A percentile compares a stretch with the other conserved stretches of the same genome.
phyloP scores from a whole-genome alignment of 2,888 invertebrate species.

The Spilosoma lubricipeda region DNA sequence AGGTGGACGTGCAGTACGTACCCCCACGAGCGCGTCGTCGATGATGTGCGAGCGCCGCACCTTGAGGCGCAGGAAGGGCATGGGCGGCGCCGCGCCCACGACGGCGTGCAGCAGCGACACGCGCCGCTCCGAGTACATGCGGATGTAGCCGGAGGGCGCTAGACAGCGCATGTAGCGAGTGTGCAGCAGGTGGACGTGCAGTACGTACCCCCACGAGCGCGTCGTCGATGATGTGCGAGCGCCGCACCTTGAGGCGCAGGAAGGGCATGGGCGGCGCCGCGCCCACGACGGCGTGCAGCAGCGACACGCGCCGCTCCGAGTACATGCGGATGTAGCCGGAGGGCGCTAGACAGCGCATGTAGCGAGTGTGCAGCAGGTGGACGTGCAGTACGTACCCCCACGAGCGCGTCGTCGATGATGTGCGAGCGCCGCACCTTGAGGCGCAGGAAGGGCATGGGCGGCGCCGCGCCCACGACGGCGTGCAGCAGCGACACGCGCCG shows the following conservation, averaged over 20 bases:
- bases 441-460: constrained; percentile 93
- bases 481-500: constrained; percentile 94
- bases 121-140: constrained; percentile 97
- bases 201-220: constrained; percentile 88
- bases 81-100: constrained; percentile 92
- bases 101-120: constrained; percentile 94
- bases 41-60: constrained; percentile 95
- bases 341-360: no score
- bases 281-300: constrained; percentile 94
- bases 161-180: no score
- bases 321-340: no score
- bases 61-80: constrained; percentile 94
- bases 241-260: constrained; percentile 92
- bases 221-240: constrained; percentile 96
- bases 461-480: constrained; percentile 93
- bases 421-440: constrained; percentile 94
- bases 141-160: no score
- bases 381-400: constrained; percentile 66
- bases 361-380: no score
- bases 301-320: constrained; percentile 94
- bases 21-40: constrained; percentile 93
- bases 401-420: constrained; percentile 96
- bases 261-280: constrained; percentile 94
- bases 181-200: no score
- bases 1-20: no score